Percentiles rank a stretch among this genome's conserved stretches.
Conservation (phyloP, 2,888 invertebrate genomes). For the Callyntrura guangdongensis region DNA sequence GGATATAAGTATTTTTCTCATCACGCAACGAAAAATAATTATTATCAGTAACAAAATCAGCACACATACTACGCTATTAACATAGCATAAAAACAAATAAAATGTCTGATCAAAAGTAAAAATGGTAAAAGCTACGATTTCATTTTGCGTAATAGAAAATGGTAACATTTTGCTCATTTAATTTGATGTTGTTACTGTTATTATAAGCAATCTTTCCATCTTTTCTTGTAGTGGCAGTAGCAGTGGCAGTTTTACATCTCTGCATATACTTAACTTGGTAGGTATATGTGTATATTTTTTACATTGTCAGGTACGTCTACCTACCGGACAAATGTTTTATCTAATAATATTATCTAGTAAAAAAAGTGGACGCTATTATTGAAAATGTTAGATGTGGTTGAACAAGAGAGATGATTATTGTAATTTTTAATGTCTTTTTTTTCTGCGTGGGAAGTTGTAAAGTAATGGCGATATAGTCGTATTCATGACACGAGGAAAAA, state of each 20-base stretch:
- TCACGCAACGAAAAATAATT: slow-evolving; percentile 39
- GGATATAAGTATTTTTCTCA: slow-evolving; percentile 53
- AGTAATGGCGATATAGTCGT: neutral
- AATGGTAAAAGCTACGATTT: slow-evolving; percentile 36
- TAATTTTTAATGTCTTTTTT: slow-evolving; percentile 60
- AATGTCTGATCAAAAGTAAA: slow-evolving; percentile 37
- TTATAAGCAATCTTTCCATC: neutral
- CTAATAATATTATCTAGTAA: slow-evolving; percentile 19
- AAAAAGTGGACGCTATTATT: slow-evolving; percentile 44
- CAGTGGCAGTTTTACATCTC: neutral
- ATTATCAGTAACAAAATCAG: slow-evolving; percentile 36
- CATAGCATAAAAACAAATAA: slow-evolving; percentile 41
- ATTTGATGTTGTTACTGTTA: slow-evolving; percentile 33
- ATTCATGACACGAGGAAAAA: slow-evolving; percentile 36
- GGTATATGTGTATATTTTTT: too few species aligned
- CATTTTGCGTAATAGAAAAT: neutral
- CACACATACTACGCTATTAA: slow-evolving; percentile 1
- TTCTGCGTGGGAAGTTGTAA: slow-evolving; percentile 61
- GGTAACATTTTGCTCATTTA: slow-evolving; percentile 31
- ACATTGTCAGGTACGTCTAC: neutral
- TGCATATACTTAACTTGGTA: too few species aligned
- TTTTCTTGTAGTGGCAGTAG: neutral
- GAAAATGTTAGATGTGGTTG: slow-evolving; percentile 28
- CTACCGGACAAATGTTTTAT: slow-evolving; percentile 38
- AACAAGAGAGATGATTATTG: slow-evolving; percentile 58